Evolutionary conservation across 2,113 vertebrate species (phyloP).

Genomic region (Vireo altiloquus): DNA sequence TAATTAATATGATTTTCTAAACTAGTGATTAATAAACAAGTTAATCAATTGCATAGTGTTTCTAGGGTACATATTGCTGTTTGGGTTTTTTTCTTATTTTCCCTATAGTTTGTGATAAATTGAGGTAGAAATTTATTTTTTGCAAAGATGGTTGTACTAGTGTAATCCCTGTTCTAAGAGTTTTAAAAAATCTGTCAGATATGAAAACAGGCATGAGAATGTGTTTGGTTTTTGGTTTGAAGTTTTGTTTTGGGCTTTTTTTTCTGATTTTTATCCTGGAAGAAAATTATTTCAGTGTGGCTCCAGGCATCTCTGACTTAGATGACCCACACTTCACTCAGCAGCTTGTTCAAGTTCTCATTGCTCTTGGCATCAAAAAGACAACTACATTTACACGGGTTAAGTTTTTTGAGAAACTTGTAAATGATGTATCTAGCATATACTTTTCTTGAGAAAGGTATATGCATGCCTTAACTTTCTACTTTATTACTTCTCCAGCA

Average conservation of each 20-base stretch:
- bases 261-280: background rate
- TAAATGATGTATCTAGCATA: background rate
- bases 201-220: background rate
- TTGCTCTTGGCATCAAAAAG: background rate
- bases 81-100: background rate
- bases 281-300: background rate
- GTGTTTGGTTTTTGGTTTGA: rapidly evolving
- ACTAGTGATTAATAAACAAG: background rate
- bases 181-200: background rate
- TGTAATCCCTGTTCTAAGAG: background rate
- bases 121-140: background rate
- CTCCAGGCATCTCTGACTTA: background rate
- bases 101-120: background rate
- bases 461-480: background rate
- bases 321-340: background rate
- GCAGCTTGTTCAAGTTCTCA: background rate
- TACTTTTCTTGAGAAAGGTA: background rate
- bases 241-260: background rate
- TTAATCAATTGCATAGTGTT: background rate
- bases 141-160: background rate
- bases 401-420: background rate
- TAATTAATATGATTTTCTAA: background rate
- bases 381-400: background rate
- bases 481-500: background rate
- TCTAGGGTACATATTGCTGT: background rate